Evolutionary conservation across 2,888 invertebrate genomes (phyloP).

Genomic region (Mesorhabditis spiculigera): DNA sequence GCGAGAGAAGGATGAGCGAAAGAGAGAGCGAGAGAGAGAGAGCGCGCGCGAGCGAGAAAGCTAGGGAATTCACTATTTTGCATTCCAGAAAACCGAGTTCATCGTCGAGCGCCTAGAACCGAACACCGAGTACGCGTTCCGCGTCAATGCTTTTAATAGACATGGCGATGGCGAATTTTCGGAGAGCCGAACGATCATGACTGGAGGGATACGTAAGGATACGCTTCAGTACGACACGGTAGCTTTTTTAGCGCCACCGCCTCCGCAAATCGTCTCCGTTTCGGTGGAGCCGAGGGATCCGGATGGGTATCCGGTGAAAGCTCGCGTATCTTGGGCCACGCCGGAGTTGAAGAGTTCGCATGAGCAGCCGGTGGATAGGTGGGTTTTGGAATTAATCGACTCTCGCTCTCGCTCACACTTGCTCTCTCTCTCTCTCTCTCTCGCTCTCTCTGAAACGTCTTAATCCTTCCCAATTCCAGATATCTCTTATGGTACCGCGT

Average conservation of each 20-base stretch:
- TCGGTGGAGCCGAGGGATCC: slow-evolving; percentile 70
- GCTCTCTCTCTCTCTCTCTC: neutral
- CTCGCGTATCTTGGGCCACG: slow-evolving; percentile 86
- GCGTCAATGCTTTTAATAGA: slow-evolving; percentile 86
- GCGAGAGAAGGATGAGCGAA: no score
- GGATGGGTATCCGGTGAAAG: slow-evolving; percentile 80
- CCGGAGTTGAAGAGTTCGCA: slow-evolving; percentile 77
- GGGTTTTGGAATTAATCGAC: neutral
- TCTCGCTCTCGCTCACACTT: neutral
- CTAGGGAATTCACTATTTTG: neutral
- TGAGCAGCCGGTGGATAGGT: slow-evolving; percentile 78
- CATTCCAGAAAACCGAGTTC: slow-evolving; percentile 43
- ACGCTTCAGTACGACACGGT: neutral
- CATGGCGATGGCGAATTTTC: slow-evolving; percentile 95
- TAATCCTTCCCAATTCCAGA: neutral
- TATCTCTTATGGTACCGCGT: neutral
- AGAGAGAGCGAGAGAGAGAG: no score
- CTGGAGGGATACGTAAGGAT: slow-evolving; percentile 70
- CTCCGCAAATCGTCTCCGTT: slow-evolving; percentile 61
- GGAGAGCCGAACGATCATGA: slow-evolving; percentile 75
- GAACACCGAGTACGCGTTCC: slow-evolving; percentile 84
- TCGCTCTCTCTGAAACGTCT: neutral
- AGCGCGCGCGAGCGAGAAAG: no score
- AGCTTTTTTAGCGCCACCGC: slow-evolving; percentile 61
- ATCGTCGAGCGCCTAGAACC: slow-evolving; percentile 78